Percentiles rank a stretch among this genome's conserved stretches.
Evolutionary conservation across 1,140 invertebrate genomes (phyloP).

Genomic region (Colletes gigas): DNA sequence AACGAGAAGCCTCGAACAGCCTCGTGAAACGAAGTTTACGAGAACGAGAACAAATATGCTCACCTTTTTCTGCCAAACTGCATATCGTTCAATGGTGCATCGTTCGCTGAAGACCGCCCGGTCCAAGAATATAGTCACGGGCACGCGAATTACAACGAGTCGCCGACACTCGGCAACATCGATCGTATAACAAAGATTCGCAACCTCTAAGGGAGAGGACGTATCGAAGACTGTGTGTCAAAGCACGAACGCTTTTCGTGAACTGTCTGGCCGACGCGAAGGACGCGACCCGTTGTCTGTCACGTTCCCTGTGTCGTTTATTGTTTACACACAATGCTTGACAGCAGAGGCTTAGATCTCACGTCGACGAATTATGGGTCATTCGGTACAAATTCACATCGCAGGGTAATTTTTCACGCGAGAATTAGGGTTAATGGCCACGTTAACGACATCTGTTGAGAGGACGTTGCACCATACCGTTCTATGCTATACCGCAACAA

Average conservation of each 20-base stretch:
- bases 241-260: background rate
- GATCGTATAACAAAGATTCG: constrained; percentile 22
- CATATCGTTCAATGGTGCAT: constrained; percentile 59
- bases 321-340: constrained; percentile 46
- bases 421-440: background rate
- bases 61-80: constrained; percentile 36
- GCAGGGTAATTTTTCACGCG: constrained; percentile 28
- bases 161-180: constrained; percentile 55
- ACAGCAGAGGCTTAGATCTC: constrained; percentile 26
- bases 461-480: background rate
- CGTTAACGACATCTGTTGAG: background rate
- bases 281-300: background rate
- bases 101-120: constrained; percentile 5
- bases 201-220: constrained; percentile 27
- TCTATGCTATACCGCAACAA: background rate
- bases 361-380: constrained; percentile 1
- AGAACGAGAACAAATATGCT: constrained; percentile 49
- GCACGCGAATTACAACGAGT: background rate
- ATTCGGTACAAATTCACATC: background rate
- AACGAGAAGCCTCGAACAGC: background rate
- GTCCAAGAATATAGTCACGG: background rate
- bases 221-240: constrained; percentile 31
- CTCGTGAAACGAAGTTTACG: background rate
- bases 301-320: background rate
- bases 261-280: background rate